Evolutionary conservation across 1,140 invertebrate species (phyloP), one percentile per base, ranked within the genome.

Genomic region (Drosophila nannoptera): DNA sequence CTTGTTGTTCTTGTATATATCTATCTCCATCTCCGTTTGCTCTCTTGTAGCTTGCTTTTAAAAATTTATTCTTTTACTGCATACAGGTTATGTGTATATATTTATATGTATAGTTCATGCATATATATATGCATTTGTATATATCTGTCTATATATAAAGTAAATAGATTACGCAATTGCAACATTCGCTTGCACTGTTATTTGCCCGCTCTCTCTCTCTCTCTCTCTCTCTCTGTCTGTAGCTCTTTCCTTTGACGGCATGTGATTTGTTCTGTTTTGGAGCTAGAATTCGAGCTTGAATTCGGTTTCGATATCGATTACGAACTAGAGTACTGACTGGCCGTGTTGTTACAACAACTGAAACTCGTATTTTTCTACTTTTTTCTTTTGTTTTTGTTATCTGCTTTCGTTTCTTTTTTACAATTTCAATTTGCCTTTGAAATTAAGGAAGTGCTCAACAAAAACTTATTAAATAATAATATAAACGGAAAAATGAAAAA

Each of bases 151-250:
- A n/a, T 76, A 69, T 84, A 77, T 83, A 83, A 83, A 83, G 80
- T 83, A 83, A 83, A 84, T 83, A 83, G 76, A 84, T 83, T 83
- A 83, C 80, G 80, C 84, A 83, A 84, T 83, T 83, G 76, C 76
- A 83, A 83, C 76, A 84, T 66, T 65, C 55, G 52, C 64, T 68
- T 82, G 43, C 43, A 29, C 43, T 46, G 16, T 16, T 16, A 46
- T 29, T 46, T 1, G 2, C 14, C 22, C 4, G 12, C 45, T 31
- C 35, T 62, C 22, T 48, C n/a, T 35, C 46, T 11, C 32, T 71
- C 36, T 58, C 12, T n/a, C 36, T 53, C 16, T 46, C 35, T 52
- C 50, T 5, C 14, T 69, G 48, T 73, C 66, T 61, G n/a, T 66
- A 69, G 67, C 69, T 82, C 55, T 64, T 48, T 74, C 64, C 61